phyloP scores from a whole-genome alignment of 2,797 vertebrate genomes.

The Gymnocypris eckloni region DNA sequence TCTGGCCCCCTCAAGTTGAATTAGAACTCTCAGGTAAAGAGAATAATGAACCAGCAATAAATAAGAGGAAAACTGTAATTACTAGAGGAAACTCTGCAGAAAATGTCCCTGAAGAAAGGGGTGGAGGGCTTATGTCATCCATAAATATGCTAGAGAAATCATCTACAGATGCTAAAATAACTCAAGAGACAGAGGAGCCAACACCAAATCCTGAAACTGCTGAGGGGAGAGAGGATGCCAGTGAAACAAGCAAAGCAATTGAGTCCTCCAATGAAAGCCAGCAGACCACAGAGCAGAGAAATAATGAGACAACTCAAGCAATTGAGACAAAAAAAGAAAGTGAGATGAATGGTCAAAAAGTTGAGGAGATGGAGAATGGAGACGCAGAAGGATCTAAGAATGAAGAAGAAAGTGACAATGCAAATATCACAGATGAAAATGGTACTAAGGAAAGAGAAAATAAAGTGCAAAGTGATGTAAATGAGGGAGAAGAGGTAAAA shows the following conservation, averaged over 20 bases:
- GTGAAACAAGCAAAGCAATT: conserved; percentile 53
- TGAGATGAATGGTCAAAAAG: conserved; percentile 58
- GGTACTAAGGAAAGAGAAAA: conserved; percentile 52
- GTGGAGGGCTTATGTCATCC: conserved; percentile 31
- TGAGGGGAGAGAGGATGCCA: conserved; percentile 33
- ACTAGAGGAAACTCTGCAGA: conserved; percentile 58
- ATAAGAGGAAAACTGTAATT: conserved; percentile 60
- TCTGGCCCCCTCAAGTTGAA: conserved; percentile 88
- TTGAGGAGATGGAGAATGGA: conserved; percentile 49
- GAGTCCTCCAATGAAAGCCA: conserved; percentile 58
- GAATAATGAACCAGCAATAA: conserved; percentile 61
- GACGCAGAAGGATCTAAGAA: conserved; percentile 61
- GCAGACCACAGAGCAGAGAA: conserved; percentile 55
- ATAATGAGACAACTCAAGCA: conserved; percentile 56
- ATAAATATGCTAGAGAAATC: conserved; percentile 25
- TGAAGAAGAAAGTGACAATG: conserved; percentile 67
- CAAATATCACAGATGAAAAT: conserved; percentile 60
- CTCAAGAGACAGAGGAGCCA: conserved; percentile 25
- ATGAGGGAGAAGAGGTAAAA: conserved; percentile 71
- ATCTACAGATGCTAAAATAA: conserved; percentile 29
- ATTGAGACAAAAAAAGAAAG: conserved; percentile 46
- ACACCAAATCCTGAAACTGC: conserved; percentile 32
- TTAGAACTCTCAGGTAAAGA: conserved; percentile 58
- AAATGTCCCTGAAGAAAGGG: conserved; percentile 64
- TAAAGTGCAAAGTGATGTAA: conserved; percentile 66